Percentiles rank a stretch among this genome's conserved stretches.
Conservation (phyloP, 2,797 vertebrate genomes). For the Liasis olivaceus region DNA sequence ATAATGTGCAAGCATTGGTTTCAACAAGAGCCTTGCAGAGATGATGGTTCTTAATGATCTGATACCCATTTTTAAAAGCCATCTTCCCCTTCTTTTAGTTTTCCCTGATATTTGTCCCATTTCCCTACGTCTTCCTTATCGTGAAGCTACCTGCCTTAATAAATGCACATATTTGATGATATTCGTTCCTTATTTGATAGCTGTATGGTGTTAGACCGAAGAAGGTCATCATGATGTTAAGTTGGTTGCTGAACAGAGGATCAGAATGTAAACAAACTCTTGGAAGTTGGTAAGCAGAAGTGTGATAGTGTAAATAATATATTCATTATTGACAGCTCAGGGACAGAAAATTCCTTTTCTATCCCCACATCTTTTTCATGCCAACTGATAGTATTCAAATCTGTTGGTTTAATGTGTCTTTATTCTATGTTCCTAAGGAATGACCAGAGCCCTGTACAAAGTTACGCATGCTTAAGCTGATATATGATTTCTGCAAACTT, state of each 20-base stretch:
- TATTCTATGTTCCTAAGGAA: slow-evolving; percentile 12
- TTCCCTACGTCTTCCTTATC: slow-evolving; percentile 42
- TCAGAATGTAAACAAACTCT: slow-evolving; percentile 88
- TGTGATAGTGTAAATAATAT: slow-evolving; percentile 94
- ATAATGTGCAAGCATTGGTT: slow-evolving; percentile 40
- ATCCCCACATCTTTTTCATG: slow-evolving; percentile 76
- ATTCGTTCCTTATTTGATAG: slow-evolving; percentile 63
- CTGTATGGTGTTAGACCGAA: slow-evolving; percentile 63
- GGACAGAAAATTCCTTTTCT: slow-evolving; percentile 76
- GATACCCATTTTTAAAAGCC: slow-evolving; percentile 53
- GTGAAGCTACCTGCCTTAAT: slow-evolving; percentile 65
- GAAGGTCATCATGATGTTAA: slow-evolving; percentile 78
- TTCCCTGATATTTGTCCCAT: slow-evolving; percentile 64
- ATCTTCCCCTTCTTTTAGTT: slow-evolving; percentile 56
- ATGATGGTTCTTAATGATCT: slow-evolving; percentile 66
- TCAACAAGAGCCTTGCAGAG: slow-evolving; percentile 37
- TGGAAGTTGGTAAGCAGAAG: slow-evolving; percentile 83
- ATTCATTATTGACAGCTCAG: slow-evolving; percentile 89
- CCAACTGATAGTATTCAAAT: slow-evolving; percentile 47
- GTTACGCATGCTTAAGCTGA: not conserved
- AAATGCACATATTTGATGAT: slow-evolving; percentile 70
- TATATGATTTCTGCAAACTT: not conserved
- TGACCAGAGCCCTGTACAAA: slow-evolving; percentile 24
- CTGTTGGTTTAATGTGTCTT: not conserved
- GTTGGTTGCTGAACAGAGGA: slow-evolving; percentile 81